phyloP scores from a whole-genome alignment of 2,113 vertebrate species.

The Scytalopus superciliaris region DNA sequence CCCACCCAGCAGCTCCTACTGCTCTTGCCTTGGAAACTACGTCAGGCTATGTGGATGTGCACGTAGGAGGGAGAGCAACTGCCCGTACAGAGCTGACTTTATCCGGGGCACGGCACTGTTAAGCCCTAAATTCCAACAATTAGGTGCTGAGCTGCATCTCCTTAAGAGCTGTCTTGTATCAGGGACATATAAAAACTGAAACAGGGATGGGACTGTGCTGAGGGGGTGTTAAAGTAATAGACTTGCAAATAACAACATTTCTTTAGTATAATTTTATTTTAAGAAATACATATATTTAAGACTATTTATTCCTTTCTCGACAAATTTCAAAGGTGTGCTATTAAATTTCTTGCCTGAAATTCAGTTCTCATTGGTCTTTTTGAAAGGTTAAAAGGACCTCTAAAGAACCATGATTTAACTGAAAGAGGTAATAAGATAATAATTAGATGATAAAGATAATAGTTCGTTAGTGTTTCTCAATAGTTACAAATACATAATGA shows the following conservation, averaged over 20 bases:
- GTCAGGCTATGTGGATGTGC: neutral
- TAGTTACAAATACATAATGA: neutral
- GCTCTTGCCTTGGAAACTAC: neutral
- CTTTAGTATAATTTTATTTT: neutral
- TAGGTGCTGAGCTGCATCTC: neutral
- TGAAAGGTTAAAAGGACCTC: neutral
- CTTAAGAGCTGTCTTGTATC: neutral
- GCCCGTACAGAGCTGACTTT: neutral
- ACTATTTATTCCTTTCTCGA: neutral
- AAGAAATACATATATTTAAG: neutral
- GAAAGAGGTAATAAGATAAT: neutral
- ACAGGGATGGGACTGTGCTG: accelerated
- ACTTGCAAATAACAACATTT: neutral
- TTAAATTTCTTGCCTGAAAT: neutral
- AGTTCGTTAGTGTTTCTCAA: neutral
- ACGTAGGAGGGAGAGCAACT: accelerated
- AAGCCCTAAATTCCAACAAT: neutral
- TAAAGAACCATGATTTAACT: neutral
- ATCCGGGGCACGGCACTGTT: neutral
- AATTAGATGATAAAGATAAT: neutral
- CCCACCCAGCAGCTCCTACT: neutral
- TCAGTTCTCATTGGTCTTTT: neutral
- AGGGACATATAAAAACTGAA: neutral
- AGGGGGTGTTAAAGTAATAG: neutral
- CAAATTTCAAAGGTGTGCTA: neutral